These are phyloP conservation scores for Medauroidea extradentata DNA, from an alignment of 1,140 invertebrate genomes.

Conservation along the genomic window DNA sequence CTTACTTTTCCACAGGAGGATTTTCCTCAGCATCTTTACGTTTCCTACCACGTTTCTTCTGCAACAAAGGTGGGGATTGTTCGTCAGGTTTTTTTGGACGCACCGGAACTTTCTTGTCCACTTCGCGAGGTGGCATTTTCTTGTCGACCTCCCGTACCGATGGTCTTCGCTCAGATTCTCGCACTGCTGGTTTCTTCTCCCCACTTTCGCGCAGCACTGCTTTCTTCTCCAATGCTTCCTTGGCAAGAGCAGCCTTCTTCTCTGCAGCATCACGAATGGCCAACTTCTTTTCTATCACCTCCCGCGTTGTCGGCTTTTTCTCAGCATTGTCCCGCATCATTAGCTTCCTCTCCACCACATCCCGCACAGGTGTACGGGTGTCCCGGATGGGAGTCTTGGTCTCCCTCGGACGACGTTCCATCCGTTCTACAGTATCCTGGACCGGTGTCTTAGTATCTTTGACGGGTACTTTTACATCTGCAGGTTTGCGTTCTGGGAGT, in stretches of 20 bases:
- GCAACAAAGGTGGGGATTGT: conserved; percentile 33
- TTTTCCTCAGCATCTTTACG: conserved; percentile 48
- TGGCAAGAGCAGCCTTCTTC: neutral
- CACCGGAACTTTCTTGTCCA: conserved; percentile 14
- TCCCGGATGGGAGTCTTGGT: conserved; percentile 14
- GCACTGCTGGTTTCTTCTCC: conserved; percentile 26
- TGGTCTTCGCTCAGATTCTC: conserved; percentile 33
- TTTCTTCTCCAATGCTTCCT: conserved; percentile 12
- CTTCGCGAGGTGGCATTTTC: conserved; percentile 43
- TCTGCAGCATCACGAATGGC: conserved; percentile 6
- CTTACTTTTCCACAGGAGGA: conserved; percentile 30
- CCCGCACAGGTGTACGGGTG: conserved; percentile 16
- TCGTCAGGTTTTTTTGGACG: conserved; percentile 34
- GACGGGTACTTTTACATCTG: neutral
- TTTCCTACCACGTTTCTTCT: conserved; percentile 47
- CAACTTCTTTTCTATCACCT: conserved; percentile 17
- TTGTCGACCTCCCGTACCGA: conserved; percentile 40
- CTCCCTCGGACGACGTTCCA: conserved; percentile 9
- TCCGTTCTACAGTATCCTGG: too few species aligned
- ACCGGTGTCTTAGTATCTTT: conserved; percentile 7
- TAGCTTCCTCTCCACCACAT: conserved; percentile 16
- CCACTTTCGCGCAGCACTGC: conserved; percentile 31
- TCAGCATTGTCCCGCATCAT: conserved; percentile 12
- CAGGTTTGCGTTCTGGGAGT: neutral
- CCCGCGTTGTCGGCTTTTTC: conserved; percentile 16